A percentile compares a stretch with the other conserved stretches of the same genome.
These are phyloP conservation scores for Himalopsyche kuldschensis DNA, from an alignment of 2,888 invertebrate genomes.

Conservation along the genomic window DNA sequence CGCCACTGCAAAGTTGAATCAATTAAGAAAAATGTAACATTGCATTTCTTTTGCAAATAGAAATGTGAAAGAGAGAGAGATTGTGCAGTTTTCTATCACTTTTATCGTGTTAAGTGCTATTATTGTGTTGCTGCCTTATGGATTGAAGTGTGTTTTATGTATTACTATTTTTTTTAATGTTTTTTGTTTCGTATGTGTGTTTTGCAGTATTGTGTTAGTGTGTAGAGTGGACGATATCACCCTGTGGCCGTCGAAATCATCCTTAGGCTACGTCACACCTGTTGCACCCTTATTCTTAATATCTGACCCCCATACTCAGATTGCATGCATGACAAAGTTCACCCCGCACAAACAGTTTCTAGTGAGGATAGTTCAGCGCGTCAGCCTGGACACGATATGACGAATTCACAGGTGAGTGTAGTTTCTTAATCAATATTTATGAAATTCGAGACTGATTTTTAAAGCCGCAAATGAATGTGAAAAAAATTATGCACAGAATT, in stretches of 20 bases:
- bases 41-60: neutral
- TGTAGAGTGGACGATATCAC: slow-evolving; percentile 8
- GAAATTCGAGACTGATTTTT: too few species aligned
- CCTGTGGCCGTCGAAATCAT: neutral
- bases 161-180: slow-evolving; percentile 8
- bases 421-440: too few species aligned
- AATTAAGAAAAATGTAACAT: neutral
- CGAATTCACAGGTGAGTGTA: slow-evolving; percentile 63
- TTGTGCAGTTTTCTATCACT: neutral
- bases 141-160: neutral
- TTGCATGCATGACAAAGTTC: slow-evolving; percentile 14
- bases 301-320: neutral
- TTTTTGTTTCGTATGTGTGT: slow-evolving; percentile 38
- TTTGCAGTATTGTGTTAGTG: slow-evolving; percentile 41
- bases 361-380: neutral
- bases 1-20: neutral
- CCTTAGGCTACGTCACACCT: neutral
- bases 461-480: too few species aligned
- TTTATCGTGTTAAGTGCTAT: neutral
- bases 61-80: neutral
- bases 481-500: too few species aligned
- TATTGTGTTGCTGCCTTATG: neutral
- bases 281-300: slow-evolving; percentile 7
- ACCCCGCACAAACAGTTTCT: neutral
- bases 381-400: slow-evolving; percentile 49